Evolutionary conservation across 2,113 vertebrate genomes (phyloP).

Genomic region (Nyctereutes procyonoides): DNA sequence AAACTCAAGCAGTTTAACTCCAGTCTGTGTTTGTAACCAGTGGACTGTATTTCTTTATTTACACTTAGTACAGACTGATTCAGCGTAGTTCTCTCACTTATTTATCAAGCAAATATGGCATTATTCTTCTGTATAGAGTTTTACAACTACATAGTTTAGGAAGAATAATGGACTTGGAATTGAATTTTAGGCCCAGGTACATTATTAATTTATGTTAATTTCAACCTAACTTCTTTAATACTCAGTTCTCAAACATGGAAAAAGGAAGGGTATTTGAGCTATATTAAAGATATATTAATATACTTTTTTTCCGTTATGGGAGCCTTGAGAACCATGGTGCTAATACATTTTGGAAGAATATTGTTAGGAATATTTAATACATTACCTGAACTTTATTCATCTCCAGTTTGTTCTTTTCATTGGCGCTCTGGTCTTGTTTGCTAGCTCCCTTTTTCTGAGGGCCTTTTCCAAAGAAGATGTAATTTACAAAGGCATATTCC

Average conservation of each 20-base stretch:
- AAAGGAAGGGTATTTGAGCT: background rate
- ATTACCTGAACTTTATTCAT: constrained; percentile 89
- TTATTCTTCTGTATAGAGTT: background rate
- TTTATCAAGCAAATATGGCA: background rate
- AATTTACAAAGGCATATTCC: constrained; percentile 97
- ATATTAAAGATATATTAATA: background rate
- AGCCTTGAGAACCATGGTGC: background rate
- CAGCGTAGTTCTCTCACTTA: background rate
- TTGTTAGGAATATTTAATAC: background rate
- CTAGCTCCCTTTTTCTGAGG: constrained; percentile 94
- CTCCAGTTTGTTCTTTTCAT: constrained; percentile 87
- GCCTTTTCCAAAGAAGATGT: constrained; percentile 97
- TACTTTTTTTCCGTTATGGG: background rate
- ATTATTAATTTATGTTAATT: background rate
- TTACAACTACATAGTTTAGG: background rate
- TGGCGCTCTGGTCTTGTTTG: constrained; percentile 89
- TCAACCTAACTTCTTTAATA: background rate
- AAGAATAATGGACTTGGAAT: background rate
- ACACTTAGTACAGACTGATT: background rate
- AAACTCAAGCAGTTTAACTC: background rate
- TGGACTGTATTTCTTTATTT: background rate
- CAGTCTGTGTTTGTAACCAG: background rate
- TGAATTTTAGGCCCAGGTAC: background rate
- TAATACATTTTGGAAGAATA: background rate
- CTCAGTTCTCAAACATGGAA: background rate